These are phyloP conservation scores for Aselliscus stoliczkanus DNA, from an alignment of 2,797 vertebrate species.

Conservation along the genomic window DNA sequence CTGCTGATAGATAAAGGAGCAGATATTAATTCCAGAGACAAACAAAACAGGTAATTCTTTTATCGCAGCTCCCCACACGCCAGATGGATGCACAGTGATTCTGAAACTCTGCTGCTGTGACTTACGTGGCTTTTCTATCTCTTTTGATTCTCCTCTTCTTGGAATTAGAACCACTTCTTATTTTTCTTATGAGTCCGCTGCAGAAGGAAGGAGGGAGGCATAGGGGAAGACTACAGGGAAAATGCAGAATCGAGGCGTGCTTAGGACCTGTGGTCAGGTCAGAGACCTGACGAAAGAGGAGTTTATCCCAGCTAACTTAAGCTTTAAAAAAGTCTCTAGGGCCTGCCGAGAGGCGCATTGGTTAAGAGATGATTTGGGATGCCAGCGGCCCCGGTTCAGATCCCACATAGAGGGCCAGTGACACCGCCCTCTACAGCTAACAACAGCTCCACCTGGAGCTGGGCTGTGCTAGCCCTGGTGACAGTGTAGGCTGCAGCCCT, in stretches of 20 bases:
- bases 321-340: neutral
- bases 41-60: constrained; percentile 90
- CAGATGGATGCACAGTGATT: neutral
- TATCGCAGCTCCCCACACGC: neutral
- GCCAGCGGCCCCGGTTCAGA: too few relatives aligned
- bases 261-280: neutral
- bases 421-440: too few relatives aligned
- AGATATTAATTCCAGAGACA: constrained; percentile 91
- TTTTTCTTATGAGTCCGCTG: neutral
- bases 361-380: too few relatives aligned
- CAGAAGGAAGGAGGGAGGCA: neutral
- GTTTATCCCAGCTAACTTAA: neutral
- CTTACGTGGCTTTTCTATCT: neutral
- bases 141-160: neutral
- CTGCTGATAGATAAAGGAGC: constrained; percentile 93
- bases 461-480: too few relatives aligned
- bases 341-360: too few relatives aligned
- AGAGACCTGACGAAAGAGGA: neutral
- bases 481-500: too few relatives aligned
- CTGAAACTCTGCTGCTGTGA: neutral
- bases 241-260: neutral
- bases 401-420: too few relatives aligned
- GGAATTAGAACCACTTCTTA: neutral
- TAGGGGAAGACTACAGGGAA: neutral
- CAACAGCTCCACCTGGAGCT: too few relatives aligned